Evolutionary conservation across 1,140 invertebrate species (phyloP).

Genomic region (Bombus vancouverensis): DNA sequence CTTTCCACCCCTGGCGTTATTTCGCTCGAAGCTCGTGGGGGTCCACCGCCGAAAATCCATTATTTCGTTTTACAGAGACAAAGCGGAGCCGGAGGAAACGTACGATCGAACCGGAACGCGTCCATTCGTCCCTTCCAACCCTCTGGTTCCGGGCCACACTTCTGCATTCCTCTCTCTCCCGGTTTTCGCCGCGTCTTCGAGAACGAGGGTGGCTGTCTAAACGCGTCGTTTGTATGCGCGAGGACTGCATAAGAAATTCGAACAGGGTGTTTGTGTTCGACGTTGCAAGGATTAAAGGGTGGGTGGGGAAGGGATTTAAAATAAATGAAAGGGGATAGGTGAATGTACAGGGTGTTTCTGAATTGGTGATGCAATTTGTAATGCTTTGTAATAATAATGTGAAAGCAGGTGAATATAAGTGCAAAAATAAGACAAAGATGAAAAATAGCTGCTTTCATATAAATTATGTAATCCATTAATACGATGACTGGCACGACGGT

Average conservation of each 20-base stretch:
- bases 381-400: too few species aligned
- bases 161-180: background rate
- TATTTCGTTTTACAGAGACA: slow-evolving; percentile 24
- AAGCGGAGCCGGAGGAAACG: slow-evolving; percentile 8
- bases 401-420: too few species aligned
- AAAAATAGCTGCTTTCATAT: too few species aligned
- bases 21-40: background rate
- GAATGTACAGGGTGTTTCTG: too few species aligned
- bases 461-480: too few species aligned
- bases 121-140: background rate
- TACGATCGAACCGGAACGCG: background rate
- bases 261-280: slow-evolving; percentile 73
- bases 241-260: slow-evolving; percentile 74
- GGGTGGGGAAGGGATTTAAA: background rate
- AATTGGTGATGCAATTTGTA: too few species aligned
- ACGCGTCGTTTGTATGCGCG: slow-evolving; percentile 77
- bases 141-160: background rate
- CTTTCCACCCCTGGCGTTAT: background rate
- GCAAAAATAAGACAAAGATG: too few species aligned
- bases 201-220: slow-evolving; percentile 57
- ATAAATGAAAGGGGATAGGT: too few species aligned
- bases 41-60: slow-evolving; percentile 22
- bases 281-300: slow-evolving; percentile 42
- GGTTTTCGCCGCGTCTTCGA: background rate
- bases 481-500: too few species aligned